These are phyloP conservation scores for Enteromius paludinosus DNA, from an alignment of 2,797 vertebrate species.

Conservation along the genomic window DNA sequence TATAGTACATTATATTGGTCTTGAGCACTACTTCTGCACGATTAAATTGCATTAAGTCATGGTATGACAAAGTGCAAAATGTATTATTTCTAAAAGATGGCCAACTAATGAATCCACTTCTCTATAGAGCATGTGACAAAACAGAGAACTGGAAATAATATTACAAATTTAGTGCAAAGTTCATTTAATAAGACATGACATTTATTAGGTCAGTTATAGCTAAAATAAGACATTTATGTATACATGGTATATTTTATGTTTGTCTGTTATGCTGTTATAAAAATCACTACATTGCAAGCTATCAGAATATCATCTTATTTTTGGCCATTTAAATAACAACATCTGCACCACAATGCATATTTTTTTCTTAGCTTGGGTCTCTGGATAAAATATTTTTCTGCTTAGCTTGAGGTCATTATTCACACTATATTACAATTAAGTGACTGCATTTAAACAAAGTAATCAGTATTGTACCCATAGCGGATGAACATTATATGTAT, in stretches of 20 bases:
- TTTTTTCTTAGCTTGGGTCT: neutral
- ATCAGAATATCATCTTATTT: neutral
- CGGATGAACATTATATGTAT: no score
- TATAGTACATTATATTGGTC: no score
- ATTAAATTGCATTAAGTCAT: neutral
- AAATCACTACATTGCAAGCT: neutral
- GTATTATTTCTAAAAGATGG: neutral
- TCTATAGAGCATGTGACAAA: slow-evolving; percentile 11
- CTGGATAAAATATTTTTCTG: neutral
- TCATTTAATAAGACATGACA: slow-evolving; percentile 20
- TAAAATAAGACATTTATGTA: neutral
- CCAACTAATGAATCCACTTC: neutral
- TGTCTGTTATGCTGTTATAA: neutral
- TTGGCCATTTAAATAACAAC: neutral
- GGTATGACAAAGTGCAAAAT: slow-evolving; percentile 41
- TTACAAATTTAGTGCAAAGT: slow-evolving; percentile 23
- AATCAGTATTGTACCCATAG: neutral
- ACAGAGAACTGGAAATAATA: slow-evolving; percentile 22
- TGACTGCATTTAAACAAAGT: slow-evolving; percentile 2
- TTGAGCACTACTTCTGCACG: neutral
- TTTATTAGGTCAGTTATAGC: neutral
- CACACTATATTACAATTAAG: neutral
- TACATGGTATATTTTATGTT: neutral
- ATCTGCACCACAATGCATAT: neutral
- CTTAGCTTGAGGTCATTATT: neutral